These are phyloP conservation scores for Druon quercuslanigerum DNA, from an alignment of 1,140 invertebrate species.

Conservation along the genomic window DNA sequence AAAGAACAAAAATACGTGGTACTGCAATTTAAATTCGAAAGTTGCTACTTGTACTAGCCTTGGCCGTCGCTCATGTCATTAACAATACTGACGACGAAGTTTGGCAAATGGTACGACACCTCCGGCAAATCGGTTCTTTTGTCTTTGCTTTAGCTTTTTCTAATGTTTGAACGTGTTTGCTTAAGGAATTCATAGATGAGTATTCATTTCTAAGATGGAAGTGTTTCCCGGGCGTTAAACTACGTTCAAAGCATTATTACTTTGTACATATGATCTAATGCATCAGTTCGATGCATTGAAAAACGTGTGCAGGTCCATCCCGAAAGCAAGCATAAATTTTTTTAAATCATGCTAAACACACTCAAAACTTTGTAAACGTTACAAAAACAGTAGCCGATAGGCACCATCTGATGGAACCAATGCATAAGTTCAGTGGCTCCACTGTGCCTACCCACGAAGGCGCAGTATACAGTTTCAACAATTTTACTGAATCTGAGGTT, in stretches of 20 bases:
- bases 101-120: conserved; percentile 36
- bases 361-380: conserved; percentile 38
- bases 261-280: conserved; percentile 14
- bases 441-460: no score
- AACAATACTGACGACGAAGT: conserved; percentile 29
- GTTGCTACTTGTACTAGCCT: conserved; percentile 37
- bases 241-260: conserved; percentile 21
- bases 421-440: no score
- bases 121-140: conserved; percentile 30
- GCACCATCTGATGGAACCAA: no score
- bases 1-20: conserved; percentile 30
- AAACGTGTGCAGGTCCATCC: conserved; percentile 26
- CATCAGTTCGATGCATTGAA: conserved; percentile 6
- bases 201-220: conserved; percentile 29
- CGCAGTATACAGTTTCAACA: no score
- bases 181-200: conserved; percentile 29
- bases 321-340: conserved; percentile 35
- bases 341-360: conserved; percentile 32
- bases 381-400: conserved; percentile 33
- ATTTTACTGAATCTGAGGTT: no score
- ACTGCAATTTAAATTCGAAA: conserved; percentile 37
- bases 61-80: conserved; percentile 30
- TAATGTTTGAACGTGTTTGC: conserved; percentile 23
- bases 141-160: conserved; percentile 22
- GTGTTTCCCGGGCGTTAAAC: background rate